Conservation (phyloP, 2,888 invertebrate species). For the Phymatocera aterrima region DNA sequence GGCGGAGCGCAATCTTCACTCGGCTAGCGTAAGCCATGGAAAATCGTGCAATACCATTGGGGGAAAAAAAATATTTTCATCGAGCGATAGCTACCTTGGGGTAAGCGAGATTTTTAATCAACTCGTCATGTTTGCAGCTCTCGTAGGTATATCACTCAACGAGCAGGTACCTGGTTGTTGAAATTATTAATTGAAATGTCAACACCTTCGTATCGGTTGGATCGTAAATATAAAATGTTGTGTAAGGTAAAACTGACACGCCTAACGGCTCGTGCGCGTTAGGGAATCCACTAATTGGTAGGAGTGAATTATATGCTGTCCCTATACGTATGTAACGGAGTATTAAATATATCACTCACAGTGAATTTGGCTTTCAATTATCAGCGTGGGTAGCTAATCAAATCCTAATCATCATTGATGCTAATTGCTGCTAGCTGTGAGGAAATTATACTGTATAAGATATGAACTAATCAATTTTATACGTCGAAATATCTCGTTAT, state of each 20-base stretch:
- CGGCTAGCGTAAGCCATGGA: neutral
- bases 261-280: neutral
- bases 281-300: neutral
- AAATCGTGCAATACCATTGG: neutral
- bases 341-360: neutral
- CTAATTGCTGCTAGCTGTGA: neutral
- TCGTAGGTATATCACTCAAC: slow-evolving; percentile 26
- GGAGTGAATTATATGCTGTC: slow-evolving; percentile 15
- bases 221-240: slow-evolving; percentile 5
- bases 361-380: neutral
- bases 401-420: neutral
- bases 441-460: neutral
- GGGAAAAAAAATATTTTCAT: neutral
- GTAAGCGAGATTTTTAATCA: neutral
- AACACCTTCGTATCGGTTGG: slow-evolving; percentile 15
- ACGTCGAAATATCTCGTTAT: neutral
- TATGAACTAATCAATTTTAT: no score
- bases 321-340: neutral
- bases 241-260: neutral
- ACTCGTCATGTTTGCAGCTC: slow-evolving; percentile 17
- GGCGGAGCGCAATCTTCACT: neutral
- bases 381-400: slow-evolving; percentile 2
- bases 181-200: slow-evolving; percentile 27
- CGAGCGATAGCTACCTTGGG: neutral
- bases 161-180: neutral